Base-by-base conservation (phyloP, 2,888 invertebrate species). In the Caradrina clavipalpis region DNA sequence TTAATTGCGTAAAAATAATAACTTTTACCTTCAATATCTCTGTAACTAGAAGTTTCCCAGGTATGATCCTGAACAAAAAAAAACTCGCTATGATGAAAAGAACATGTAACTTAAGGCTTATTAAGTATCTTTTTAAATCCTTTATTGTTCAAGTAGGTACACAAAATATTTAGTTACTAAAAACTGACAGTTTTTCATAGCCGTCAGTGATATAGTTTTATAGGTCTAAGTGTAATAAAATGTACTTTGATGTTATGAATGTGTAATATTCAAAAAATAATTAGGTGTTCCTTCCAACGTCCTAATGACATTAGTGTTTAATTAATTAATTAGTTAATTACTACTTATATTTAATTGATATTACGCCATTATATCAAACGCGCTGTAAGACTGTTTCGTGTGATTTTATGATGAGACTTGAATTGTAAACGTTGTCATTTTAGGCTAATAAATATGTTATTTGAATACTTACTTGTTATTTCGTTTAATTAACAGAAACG, bases 341-440 rank as follows among this genome's bases (percentile, higher is more conserved):
- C 22, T 61, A 21, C 11, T 1, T 21, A 13, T 50, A 45, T 51
- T 19, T 47, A 54, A 17, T 47, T 42, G 11, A 35, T 66, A 59
- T 39, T 35, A 53, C 13, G 53, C 53, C 49, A 70, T 72, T 62
- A 76, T 77, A 74, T 74, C 66, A 67, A 65, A 54, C 13, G 51
- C 63, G 51, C 63, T 82, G 63, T 78, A 81, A 87, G 85, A 86
- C 87, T 86, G 86, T 75, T 58, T 55, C 5, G 73, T 81, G 85
- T 87, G 76, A 84, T 80, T 73, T 77, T 70, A 72, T 69, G 70
- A 58, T 58, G 10, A 55, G 42, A 64, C 39, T 64, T 64, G 15
- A 66, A 69, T n/a, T 78, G 77, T 78, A 78, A 74, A 62, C 70
- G 49, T 59, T 66, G 65, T 50, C 45, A n/a, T 70, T 71, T 61